Evolutionary conservation across 2,113 vertebrate genomes (phyloP).

Genomic region (Cygnus atratus): DNA sequence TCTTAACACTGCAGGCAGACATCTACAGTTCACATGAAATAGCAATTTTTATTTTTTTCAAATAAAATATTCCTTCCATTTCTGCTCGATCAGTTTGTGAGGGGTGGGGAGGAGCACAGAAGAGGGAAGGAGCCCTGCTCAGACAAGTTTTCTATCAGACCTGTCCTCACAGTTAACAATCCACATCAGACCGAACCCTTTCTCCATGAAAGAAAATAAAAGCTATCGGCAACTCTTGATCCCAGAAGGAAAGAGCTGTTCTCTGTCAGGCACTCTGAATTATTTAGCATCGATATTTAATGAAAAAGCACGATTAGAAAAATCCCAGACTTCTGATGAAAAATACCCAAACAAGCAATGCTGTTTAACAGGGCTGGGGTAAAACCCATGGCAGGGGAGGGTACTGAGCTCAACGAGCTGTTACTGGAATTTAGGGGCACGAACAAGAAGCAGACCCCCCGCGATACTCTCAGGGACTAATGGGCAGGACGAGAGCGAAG

Average conservation of each 20-base stretch:
- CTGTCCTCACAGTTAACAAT: neutral
- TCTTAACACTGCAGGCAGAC: neutral
- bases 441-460: neutral
- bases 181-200: neutral
- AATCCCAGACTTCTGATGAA: neutral
- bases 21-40: slow-evolving; percentile 1
- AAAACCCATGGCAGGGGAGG: neutral
- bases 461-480: neutral
- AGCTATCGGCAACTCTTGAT: slow-evolving; percentile 43
- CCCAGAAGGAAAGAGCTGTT: slow-evolving; percentile 34
- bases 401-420: neutral
- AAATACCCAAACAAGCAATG: slow-evolving; percentile 1
- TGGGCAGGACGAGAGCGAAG: neutral
- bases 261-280: slow-evolving; percentile 58
- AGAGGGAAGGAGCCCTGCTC: slow-evolving; percentile 7
- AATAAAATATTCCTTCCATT: slow-evolving; percentile 63
- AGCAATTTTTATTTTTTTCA: slow-evolving; percentile 60
- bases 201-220: slow-evolving; percentile 47
- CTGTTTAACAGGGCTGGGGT: neutral
- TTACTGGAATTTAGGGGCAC: neutral
- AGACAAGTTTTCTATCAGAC: neutral
- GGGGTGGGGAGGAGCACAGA: neutral
- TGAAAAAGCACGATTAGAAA: slow-evolving; percentile 37
- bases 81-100: neutral
- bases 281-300: neutral